Percentiles rank a stretch among this genome's conserved stretches.
Evolutionary conservation across 2,113 vertebrate species (phyloP).

Genomic region (Sphyrna mokarran): DNA sequence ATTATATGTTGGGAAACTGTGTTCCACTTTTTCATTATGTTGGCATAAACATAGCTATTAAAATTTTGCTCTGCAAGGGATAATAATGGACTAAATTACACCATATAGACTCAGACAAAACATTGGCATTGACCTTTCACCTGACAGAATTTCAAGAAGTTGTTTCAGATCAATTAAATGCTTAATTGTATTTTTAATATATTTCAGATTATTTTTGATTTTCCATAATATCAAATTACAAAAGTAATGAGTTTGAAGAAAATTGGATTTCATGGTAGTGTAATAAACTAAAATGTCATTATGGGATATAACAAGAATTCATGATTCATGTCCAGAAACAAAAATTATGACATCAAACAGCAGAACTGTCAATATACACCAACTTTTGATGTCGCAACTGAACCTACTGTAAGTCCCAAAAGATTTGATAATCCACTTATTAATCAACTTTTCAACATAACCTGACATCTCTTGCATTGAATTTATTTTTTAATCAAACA

Average conservation of each 20-base stretch:
- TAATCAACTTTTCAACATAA: constrained; percentile 2
- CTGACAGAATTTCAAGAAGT: neutral
- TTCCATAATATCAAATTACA: neutral
- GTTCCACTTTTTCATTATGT: neutral
- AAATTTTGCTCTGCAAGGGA: neutral
- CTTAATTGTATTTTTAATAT: neutral
- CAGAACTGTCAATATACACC: neutral
- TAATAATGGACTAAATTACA: neutral
- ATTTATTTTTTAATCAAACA: neutral
- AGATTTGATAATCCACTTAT: neutral
- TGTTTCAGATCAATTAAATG: neutral
- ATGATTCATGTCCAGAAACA: neutral
- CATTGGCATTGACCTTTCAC: neutral
- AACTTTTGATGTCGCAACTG: neutral
- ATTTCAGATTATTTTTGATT: neutral
- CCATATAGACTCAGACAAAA: neutral
- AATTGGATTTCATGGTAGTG: neutral
- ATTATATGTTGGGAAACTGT: neutral
- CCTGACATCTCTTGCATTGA: neutral
- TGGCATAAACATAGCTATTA: neutral
- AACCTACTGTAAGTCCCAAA: neutral
- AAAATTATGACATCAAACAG: neutral
- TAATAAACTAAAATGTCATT: constrained; percentile 14
- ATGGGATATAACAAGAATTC: neutral
- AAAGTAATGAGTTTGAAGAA: neutral